Evolutionary conservation across 2,888 invertebrate species (phyloP).

Genomic region (Heliconius charithonia): DNA sequence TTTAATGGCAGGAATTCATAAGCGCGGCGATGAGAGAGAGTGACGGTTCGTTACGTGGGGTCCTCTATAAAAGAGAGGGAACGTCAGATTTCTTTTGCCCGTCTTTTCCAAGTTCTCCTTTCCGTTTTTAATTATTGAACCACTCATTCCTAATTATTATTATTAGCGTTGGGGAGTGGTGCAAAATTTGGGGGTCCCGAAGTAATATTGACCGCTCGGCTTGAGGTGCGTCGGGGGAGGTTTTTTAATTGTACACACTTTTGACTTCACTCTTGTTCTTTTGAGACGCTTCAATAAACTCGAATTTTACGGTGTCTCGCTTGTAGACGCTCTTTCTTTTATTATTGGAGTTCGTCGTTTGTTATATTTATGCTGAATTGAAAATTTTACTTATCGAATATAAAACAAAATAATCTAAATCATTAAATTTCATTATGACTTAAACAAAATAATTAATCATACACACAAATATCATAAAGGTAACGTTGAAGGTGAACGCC

Average conservation of each 20-base stretch:
- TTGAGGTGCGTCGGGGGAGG: slow-evolving; percentile 73
- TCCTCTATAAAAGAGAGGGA: slow-evolving; percentile 54
- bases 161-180: slow-evolving; percentile 83
- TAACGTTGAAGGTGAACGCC: slow-evolving; percentile 27
- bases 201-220: slow-evolving; percentile 81
- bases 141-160: slow-evolving; percentile 85
- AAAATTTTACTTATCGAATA: neutral
- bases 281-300: slow-evolving; percentile 79
- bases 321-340: slow-evolving; percentile 68
- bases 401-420: neutral
- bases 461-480: neutral
- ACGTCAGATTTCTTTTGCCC: slow-evolving; percentile 52
- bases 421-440: neutral
- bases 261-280: slow-evolving; percentile 81
- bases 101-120: slow-evolving; percentile 80
- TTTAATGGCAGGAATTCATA: slow-evolving; percentile 66
- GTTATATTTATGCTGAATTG: slow-evolving; percentile 24
- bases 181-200: slow-evolving; percentile 81
- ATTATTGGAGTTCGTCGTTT: slow-evolving; percentile 56
- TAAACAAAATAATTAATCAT: neutral
- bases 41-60: slow-evolving; percentile 55
- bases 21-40: slow-evolving; percentile 68
- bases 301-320: slow-evolving; percentile 74
- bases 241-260: slow-evolving; percentile 80
- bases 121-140: slow-evolving; percentile 85